These are phyloP conservation scores for Clarias batrachus DNA, from an alignment of 2,113 vertebrate genomes.

Conservation along the genomic window DNA sequence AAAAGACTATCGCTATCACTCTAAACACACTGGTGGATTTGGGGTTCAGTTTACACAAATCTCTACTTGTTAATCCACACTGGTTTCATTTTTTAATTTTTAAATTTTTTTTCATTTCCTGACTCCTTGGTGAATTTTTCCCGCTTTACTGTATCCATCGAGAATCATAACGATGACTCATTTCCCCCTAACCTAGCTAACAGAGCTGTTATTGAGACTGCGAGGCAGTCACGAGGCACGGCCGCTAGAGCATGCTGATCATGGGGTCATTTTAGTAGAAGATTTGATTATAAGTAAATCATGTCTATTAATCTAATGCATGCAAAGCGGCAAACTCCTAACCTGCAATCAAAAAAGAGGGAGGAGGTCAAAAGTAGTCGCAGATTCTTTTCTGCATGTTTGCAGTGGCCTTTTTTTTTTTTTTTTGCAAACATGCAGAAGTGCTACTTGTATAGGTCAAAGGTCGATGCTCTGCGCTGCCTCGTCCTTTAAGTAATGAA, in stretches of 20 bases:
- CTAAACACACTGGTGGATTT: neutral
- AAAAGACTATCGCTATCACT: neutral
- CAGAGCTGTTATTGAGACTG: neutral
- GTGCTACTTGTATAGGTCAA: constrained; percentile 12
- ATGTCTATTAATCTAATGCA: constrained; percentile 10
- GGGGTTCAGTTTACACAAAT: neutral
- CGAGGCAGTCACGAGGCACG: neutral
- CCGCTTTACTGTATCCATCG: neutral
- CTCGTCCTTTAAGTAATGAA: constrained; percentile 19
- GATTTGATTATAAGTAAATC: constrained; percentile 24
- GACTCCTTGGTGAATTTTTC: neutral
- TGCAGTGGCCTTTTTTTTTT: constrained; percentile 1
- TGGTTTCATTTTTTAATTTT: neutral
- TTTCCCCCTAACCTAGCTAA: neutral
- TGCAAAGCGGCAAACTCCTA: constrained; percentile 6
- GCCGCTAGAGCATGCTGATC: constrained; percentile 9
- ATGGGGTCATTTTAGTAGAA: neutral
- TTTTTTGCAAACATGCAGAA: constrained; percentile 15
- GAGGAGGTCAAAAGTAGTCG: neutral
- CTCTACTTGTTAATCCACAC: neutral
- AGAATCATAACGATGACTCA: neutral
- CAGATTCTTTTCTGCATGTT: neutral
- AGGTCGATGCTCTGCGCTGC: neutral
- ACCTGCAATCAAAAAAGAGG: neutral
- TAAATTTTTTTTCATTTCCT: neutral